Evolutionary conservation across 2,888 invertebrate genomes (phyloP).

Genomic region (Pilophorus perplexus): DNA sequence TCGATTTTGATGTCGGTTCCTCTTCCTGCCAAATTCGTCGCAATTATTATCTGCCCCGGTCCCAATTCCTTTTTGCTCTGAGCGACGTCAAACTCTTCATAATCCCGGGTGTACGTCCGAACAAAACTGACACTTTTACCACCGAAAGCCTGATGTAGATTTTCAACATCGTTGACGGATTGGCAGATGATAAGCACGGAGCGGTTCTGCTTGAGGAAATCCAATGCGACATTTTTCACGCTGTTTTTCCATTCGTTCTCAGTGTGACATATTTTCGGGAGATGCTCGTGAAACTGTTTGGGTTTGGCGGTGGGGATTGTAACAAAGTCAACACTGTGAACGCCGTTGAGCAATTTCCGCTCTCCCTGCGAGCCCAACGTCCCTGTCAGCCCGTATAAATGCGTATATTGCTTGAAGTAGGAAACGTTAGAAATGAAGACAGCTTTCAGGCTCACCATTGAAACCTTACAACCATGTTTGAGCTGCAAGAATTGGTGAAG

Average conservation of each 20-base stretch:
- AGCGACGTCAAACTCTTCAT: conserved; percentile 39
- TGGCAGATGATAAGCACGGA: conserved; percentile 51
- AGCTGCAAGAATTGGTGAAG: conserved; percentile 54
- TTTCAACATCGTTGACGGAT: not conserved
- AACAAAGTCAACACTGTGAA: conserved; percentile 50
- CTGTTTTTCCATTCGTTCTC: not conserved
- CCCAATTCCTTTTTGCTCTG: not conserved
- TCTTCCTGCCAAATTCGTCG: conserved; percentile 53
- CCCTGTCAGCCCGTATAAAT: conserved; percentile 53
- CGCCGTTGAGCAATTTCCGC: conserved; percentile 50
- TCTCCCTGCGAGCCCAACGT: conserved; percentile 52
- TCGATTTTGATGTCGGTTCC: conserved; percentile 52
- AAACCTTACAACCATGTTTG: conserved; percentile 52
- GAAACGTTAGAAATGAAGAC: conserved; percentile 53
- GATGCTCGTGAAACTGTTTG: conserved; percentile 49
- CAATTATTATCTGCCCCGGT: conserved; percentile 50
- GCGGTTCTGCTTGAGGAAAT: conserved; percentile 43
- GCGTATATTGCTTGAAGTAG: conserved; percentile 50
- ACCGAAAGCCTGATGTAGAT: not conserved
- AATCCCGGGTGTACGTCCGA: conserved; percentile 45
- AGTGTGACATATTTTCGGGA: not conserved
- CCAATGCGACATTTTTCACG: conserved; percentile 2
- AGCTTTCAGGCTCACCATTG: conserved; percentile 51
- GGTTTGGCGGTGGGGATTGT: conserved; percentile 51
- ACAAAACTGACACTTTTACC: conserved; percentile 7